Evolutionary conservation across 2,113 vertebrate genomes (phyloP), one percentile per base, ranked within the genome.

Genomic region (Zosterops borbonicus): DNA sequence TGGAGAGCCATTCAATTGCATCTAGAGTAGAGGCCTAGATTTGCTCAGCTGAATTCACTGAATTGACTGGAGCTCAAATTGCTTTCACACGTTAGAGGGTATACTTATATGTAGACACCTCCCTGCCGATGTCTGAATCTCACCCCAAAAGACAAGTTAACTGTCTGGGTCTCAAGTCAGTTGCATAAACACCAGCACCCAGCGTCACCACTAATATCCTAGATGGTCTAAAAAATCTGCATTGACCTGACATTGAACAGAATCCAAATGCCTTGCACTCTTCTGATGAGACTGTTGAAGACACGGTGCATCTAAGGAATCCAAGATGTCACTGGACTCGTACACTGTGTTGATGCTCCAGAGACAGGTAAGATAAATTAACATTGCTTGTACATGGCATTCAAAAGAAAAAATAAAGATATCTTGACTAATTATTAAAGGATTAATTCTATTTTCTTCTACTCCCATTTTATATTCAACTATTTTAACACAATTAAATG

Each of bases 321-420:
- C 42, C 39, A 59, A 81, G 35, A 47, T 52, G 52, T 47, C 35
- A 23, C 24, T 59, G 60, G 39, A 37, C 9, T 49, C 27, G 3
- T 15, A 37, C 7, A 33, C 14, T 41, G 27, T 75, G 21, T 8
- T 50, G 64, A 37, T 2, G 0, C 4, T 42, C 33, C 70, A 25
- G 46, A 81, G 65, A 67, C 9, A 59, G 10, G 15, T 39, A 35
- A 63, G 35, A 63, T 35, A 55, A 75, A 83, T 53, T 67, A 37
- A 46, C 13, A n/a, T 18, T 81, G 7, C 4, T n/a, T 49, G 28
- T 23, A 42, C 3, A 68, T 12, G 0, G 0, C 11, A 44, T 77
- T 67, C 4, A 23, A 65, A 60, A 84, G 2, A 29, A 83, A 88
- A 56, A 60, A 56, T 33, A 22, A 65, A 80, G 5, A 27, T 17